Conservation (phyloP, 2,113 vertebrate genomes). For the Chionis minor region DNA sequence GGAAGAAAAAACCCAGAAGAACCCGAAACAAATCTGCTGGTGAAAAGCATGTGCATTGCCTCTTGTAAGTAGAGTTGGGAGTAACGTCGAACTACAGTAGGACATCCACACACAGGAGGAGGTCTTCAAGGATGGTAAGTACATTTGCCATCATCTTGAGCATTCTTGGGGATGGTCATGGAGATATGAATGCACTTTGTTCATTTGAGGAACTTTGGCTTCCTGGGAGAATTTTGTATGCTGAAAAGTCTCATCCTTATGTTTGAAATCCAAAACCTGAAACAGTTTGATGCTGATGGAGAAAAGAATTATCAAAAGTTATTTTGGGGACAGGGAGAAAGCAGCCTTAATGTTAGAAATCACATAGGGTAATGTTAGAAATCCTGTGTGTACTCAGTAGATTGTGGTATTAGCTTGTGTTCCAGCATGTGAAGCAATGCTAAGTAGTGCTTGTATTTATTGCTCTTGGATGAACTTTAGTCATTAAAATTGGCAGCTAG, state of each 20-base stretch:
- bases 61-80: neutral
- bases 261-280: neutral
- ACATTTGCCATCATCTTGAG: neutral
- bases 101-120: neutral
- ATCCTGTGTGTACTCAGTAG: neutral
- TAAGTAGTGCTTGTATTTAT: neutral
- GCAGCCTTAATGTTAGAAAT: neutral
- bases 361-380: too few relatives aligned
- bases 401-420: neutral
- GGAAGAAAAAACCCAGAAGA: neutral
- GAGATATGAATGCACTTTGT: neutral
- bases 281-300: neutral
- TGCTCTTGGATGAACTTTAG: neutral
- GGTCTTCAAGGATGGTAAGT: constrained; percentile 31
- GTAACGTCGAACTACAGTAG: neutral
- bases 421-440: neutral
- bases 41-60: neutral
- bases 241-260: neutral
- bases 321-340: neutral
- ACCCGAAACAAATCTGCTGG: neutral
- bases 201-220: neutral
- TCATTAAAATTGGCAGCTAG: neutral
- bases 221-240: neutral
- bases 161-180: neutral
- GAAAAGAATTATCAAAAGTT: neutral